Evolutionary conservation across 2,113 vertebrate species (phyloP), one percentile per base, ranked within the genome.

Genomic region (Drymodes brunneopygia): DNA sequence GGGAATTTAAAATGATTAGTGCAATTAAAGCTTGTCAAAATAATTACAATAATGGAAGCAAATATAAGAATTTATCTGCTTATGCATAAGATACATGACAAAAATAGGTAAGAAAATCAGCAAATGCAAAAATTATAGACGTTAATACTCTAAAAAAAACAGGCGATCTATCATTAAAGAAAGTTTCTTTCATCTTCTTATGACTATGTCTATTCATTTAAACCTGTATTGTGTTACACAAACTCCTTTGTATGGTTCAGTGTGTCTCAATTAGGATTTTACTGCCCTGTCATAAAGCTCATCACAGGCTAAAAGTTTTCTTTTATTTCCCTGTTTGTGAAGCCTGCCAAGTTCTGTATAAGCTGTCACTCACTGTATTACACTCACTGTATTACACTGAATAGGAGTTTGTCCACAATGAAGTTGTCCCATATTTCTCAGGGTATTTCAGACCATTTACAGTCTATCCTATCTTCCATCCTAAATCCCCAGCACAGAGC

Each of bases 301-400:
- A 94, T 95, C 66, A 51, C 25, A 78, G 75, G 67, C 53, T 75
- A 93, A 95, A 95, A 62, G 33, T 96, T 97, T 96, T 90, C 57
- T 95, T 97, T 97, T 90, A 97, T 97, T 97, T 79, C 38, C 92
- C 87, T 90, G 85, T 93, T 86, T 94, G 57, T 96, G 60, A 88
- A 91, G 84, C 69, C 56, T 87, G 92, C 84, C 90, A 94, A 91
- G 75, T 95, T 94, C 91, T 84, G 29, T 81, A 90, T 83, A 79
- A 95, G 70, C 94, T 74, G 86, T 94, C 85, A 77, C 48, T 96
- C 75, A 79, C 66, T 85, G 61, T 58, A 70, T 94, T 96, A 62
- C 90, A 53, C 48, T 92, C 92, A 60, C 44, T 84, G 83, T 47
- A 77, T 38, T 10, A 38, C 38, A 38, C 9, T 97, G 91, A 97